Evolutionary conservation across 1,140 invertebrate genomes (phyloP).

Genomic region (Cylas formicarius): DNA sequence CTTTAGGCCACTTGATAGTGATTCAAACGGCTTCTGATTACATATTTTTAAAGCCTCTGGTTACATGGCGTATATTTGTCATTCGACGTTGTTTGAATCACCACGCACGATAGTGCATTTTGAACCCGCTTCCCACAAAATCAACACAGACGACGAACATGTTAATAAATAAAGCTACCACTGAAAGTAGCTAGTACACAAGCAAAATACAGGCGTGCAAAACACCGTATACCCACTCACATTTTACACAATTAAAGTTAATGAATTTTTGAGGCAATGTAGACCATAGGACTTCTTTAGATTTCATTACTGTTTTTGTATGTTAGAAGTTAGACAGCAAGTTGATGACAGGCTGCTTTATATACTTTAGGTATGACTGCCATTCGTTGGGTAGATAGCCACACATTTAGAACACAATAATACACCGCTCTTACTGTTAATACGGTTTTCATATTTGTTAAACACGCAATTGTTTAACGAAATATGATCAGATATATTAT

Average conservation of each 20-base stretch:
- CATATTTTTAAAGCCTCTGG: no score
- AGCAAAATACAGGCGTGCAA: no score
- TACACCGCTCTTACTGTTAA: no score
- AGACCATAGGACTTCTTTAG: slow-evolving; percentile 20
- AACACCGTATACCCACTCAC: slow-evolving; percentile 11
- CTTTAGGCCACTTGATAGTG: slow-evolving; percentile 22
- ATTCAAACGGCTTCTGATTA: no score
- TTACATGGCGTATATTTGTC: no score
- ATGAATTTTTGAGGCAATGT: slow-evolving; percentile 18
- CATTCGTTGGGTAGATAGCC: slow-evolving; percentile 26
- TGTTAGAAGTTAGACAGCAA: slow-evolving; percentile 19
- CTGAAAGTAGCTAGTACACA: no score
- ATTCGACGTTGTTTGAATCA: no score
- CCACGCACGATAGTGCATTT: slow-evolving; percentile 21
- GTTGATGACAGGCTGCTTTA: slow-evolving; percentile 10
- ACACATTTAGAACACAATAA: slow-evolving; percentile 18
- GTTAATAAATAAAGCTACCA: no score
- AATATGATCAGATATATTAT: no score
- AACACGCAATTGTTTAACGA: no score
- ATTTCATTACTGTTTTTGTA: slow-evolving; percentile 20
- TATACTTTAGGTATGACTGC: slow-evolving; percentile 22
- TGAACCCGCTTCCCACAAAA: slow-evolving; percentile 19
- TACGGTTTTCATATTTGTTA: no score
- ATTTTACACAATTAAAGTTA: slow-evolving; percentile 11
- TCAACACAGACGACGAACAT: slow-evolving; percentile 22